A percentile compares a stretch with the other conserved stretches of the same genome.
These are phyloP conservation scores for Drosophila bocqueti DNA, from an alignment of 1,140 invertebrate species.

Conservation along the genomic window DNA sequence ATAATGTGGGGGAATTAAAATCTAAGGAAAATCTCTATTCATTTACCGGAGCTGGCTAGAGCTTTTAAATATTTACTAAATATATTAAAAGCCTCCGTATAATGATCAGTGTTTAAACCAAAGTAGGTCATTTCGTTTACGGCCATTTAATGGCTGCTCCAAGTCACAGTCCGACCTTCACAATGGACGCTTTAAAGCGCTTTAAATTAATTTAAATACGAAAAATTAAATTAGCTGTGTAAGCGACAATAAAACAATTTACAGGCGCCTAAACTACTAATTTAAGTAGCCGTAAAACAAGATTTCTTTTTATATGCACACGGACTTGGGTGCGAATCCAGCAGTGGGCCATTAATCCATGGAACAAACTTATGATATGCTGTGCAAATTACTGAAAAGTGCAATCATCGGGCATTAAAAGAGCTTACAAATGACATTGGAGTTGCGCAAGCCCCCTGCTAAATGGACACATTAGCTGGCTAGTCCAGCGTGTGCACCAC, in stretches of 20 bases:
- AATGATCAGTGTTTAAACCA: neutral
- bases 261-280: constrained; percentile 18
- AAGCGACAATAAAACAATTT: constrained; percentile 30
- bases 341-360: constrained; percentile 12
- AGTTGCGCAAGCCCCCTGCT: constrained; percentile 57
- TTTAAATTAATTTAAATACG: constrained; percentile 31
- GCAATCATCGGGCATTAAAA: constrained; percentile 56
- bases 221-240: constrained; percentile 28
- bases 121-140: constrained; percentile 3
- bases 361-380: constrained; percentile 43
- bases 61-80: neutral
- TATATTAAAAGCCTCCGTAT: neutral
- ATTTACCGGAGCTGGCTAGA: neutral
- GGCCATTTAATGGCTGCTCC: neutral
- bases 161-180: constrained; percentile 1
- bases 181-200: constrained; percentile 10
- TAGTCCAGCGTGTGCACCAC: constrained; percentile 20
- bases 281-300: constrained; percentile 32
- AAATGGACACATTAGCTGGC: constrained; percentile 58
- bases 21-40: neutral
- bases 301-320: constrained; percentile 12
- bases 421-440: constrained; percentile 70
- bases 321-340: constrained; percentile 6
- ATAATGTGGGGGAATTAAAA: constrained; percentile 20
- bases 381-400: constrained; percentile 55